Conservation (phyloP, 2,888 invertebrate species). For the Baronia brevicornis region DNA sequence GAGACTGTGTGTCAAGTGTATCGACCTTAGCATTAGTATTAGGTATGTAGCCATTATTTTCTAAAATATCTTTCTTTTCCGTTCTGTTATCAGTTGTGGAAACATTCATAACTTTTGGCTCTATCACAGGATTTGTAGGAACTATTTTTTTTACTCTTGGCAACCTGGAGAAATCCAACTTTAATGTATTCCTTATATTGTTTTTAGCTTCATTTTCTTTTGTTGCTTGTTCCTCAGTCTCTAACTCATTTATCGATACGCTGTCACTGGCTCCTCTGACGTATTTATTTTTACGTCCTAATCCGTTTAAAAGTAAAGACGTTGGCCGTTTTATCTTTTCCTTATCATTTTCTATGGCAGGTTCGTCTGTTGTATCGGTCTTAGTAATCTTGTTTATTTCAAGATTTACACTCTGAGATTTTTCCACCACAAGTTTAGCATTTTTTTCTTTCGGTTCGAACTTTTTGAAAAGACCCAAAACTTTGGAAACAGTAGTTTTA, state of each 20-base stretch:
- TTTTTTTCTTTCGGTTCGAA: conserved; percentile 77
- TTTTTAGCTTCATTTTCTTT: conserved; percentile 52
- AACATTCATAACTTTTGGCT: conserved; percentile 59
- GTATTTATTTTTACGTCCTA: conserved; percentile 69
- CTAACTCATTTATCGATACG: conserved; percentile 31
- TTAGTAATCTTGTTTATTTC: conserved; percentile 29
- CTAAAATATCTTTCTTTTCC: conserved; percentile 42
- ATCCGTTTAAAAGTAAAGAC: conserved; percentile 69
- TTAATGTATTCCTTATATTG: conserved; percentile 68
- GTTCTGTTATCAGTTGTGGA: conserved; percentile 47
- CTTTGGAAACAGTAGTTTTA: conserved; percentile 82
- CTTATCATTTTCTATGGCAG: conserved; percentile 34
- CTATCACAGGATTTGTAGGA: conserved; percentile 74
- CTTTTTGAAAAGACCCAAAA: conserved; percentile 85
- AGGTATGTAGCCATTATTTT: conserved; percentile 41
- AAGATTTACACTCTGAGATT: conserved; percentile 31
- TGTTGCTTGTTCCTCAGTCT: conserved; percentile 37
- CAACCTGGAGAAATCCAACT: conserved; percentile 78
- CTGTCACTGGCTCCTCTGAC: conserved; percentile 64
- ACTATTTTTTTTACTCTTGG: conserved; percentile 76
- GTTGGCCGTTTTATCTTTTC: conserved; percentile 73
- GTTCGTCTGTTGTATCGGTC: conserved; percentile 29
- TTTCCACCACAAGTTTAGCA: conserved; percentile 43
- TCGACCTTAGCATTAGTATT: conserved; percentile 33
- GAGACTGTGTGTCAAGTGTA: conserved; percentile 34